Base-by-base conservation (phyloP, 2,888 invertebrate species). In the Melieria omissa region DNA sequence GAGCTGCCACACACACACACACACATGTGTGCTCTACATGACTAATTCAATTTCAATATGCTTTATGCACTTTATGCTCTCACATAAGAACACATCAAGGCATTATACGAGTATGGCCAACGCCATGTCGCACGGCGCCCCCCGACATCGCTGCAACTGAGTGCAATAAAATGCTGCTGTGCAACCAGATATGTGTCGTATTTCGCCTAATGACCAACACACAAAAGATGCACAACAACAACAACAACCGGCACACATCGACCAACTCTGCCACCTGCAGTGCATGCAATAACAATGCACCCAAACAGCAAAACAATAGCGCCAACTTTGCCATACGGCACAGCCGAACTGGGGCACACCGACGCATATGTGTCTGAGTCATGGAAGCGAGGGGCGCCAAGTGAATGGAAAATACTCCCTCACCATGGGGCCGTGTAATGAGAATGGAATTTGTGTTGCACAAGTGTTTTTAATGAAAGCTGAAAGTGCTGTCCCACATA, bases 141-240 rank as follows among this genome's bases (percentile, higher is more conserved):
- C 2, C 29, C 3, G 29, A 29, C 29, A 29, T 29, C 29, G 29
- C 29, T 29, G 29, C 66, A 66, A 66, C 57, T 66, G 66, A 66
- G 66, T 14, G 66, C 66, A 66, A 66, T 66, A 66, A 66, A 66
- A 66, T 66, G 58, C 14, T 60, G 55, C 42, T 55, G 52, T 29
- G 29, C 29, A 29, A 29, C 29, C 29, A 29, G 29, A 29, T 29
- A 29, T 29, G 29, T 29, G 29, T 29, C 29, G 29, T 29, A 29
- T 58, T 47, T 58, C 49, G 66, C 66, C 58, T 66, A 66, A 66
- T 66, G 58, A 60, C 66, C 66, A 66, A 49, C 46, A 66, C 29
- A 46, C 55, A 57, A 58, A 5, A 9, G n/a, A 12, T 42, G 42
- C 14, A 42, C 52, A 52, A 64, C 52, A 41, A 10, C 29, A 16